Conservation (phyloP, 2,888 invertebrate genomes). For the Phortica magna region DNA sequence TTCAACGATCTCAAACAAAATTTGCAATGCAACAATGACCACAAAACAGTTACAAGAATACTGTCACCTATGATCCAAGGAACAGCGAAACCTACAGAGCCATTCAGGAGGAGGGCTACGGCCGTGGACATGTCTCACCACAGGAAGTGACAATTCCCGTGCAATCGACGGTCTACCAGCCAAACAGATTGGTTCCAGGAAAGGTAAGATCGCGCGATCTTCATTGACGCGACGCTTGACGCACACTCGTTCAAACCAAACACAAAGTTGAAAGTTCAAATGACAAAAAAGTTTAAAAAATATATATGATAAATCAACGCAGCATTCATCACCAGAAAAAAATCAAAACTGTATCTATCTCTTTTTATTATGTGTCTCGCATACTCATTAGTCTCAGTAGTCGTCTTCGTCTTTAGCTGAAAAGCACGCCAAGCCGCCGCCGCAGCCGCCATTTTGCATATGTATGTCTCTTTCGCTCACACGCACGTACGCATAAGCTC, state of each 20-base stretch:
- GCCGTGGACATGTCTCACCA: conserved; percentile 82
- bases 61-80: conserved; percentile 90
- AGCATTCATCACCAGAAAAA: conserved; percentile 38
- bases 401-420: neutral
- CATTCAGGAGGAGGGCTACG: conserved; percentile 85
- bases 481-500: neutral
- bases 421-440: conserved; percentile 8
- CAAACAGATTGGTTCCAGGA: conserved; percentile 79
- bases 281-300: conserved; percentile 7
- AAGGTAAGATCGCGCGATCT: conserved; percentile 79
- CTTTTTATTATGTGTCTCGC: conserved; percentile 37
- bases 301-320: conserved; percentile 37
- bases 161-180: conserved; percentile 87
- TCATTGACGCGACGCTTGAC: conserved; percentile 34
- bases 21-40: conserved; percentile 32
- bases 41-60: conserved; percentile 80
- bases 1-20: conserved; percentile 58
- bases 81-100: conserved; percentile 93
- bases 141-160: conserved; percentile 86
- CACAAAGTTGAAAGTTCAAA: conserved; percentile 34
- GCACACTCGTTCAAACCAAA: conserved; percentile 8
- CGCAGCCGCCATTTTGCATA: conserved; percentile 14
- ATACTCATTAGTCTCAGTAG: conserved; percentile 33
- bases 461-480: neutral
- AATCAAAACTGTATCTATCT: conserved; percentile 36